Base-by-base conservation (phyloP, 1,140 invertebrate species). In the Philotrypesis tridentata region DNA sequence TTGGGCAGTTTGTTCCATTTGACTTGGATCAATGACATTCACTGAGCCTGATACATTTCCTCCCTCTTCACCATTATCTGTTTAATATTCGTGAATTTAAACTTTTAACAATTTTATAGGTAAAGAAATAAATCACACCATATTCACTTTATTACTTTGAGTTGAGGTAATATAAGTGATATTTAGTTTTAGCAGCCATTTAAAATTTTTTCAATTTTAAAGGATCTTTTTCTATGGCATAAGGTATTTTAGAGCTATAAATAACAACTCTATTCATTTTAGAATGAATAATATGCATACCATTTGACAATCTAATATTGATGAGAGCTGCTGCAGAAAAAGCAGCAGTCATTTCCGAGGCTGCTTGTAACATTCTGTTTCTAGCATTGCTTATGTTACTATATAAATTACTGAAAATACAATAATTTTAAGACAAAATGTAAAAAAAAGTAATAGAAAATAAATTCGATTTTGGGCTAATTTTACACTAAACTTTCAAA, bases 301-400 rank as follows among this genome's bases (percentile, higher is more conserved):
- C 82, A 48, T 37, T 25, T 27, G 72, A 67, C 68, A 83, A 83
- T 31, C 87, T 87, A 29, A 89, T 87, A n/a, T 88, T 88, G 8
- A 87, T 88, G 1, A 89, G 85, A n/a, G 85, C 86, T 73, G 89
- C 90, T 17, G 92, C 92, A 48, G 93, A 91, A 9, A 93, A 88
- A 37, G 90, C 90, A 75, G 91, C 92, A 65, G 91, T 93, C 55
- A 78, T 68, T 83, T 91, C 92, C 25, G 91, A 90, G 29, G 89
- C 89, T 75, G 91, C 90, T 81, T 92, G 89, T 12, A 89, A 88
- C 33, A 88, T 72, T 83, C 84, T 82, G 4, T 77, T 78, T 17
- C 84, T 83, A 65, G 55, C 29, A 43, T 67, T 85, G 5, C 84
- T 80, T 75, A 60, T 33, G 31, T 65, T 77, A 63, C 67, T 79